Evolutionary conservation across 2,888 invertebrate species (phyloP).

Genomic region (Congeria kusceri): DNA sequence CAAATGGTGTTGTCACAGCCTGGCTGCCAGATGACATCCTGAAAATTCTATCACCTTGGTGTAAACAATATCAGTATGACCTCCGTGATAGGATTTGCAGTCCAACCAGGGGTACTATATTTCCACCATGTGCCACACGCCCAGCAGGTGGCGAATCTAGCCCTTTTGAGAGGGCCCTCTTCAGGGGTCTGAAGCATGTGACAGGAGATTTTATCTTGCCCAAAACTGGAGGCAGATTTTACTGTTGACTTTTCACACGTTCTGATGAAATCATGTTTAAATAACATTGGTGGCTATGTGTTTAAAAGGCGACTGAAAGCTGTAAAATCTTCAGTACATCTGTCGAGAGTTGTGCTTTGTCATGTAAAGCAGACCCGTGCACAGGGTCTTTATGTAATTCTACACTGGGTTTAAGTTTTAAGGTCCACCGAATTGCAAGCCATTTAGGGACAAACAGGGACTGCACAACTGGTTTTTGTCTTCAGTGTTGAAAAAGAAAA

Average conservation of each 20-base stretch:
- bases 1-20: too few species aligned
- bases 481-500: not conserved
- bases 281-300: not conserved
- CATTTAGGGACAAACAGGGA: not conserved
- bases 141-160: slow-evolving; percentile 4
- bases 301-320: not conserved
- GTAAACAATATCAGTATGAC: too few species aligned
- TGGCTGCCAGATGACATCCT: too few species aligned
- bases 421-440: not conserved
- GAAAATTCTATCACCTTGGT: too few species aligned
- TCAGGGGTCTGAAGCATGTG: not conserved
- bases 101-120: too few species aligned
- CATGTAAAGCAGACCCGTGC: slow-evolving; percentile 26
- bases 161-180: not conserved
- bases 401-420: not conserved
- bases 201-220: not conserved
- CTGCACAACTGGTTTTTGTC: not conserved
- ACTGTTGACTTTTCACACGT: slow-evolving; percentile 9
- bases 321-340: slow-evolving; percentile 1
- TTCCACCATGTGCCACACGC: not conserved
- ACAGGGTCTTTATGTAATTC: slow-evolving; percentile 19
- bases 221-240: not conserved
- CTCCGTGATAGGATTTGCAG: too few species aligned
- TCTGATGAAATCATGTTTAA: not conserved
- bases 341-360: slow-evolving; percentile 20